Evolutionary conservation across 2,113 vertebrate species (phyloP), one percentile per base, ranked within the genome.

Genomic region (Prietella phreatophila): DNA sequence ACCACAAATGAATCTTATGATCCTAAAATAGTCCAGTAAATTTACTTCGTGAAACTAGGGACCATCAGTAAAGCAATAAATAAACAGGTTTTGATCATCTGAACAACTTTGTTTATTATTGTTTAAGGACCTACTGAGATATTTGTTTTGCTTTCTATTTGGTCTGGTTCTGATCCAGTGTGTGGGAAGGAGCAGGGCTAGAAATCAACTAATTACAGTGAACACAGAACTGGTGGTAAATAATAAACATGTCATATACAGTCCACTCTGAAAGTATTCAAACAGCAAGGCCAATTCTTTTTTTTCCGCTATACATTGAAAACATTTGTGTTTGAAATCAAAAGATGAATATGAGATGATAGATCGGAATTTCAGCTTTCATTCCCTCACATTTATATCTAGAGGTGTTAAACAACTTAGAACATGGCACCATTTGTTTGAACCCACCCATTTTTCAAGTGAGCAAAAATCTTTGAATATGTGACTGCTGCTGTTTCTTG

Each of bases 71-170:
- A 84, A 47, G 5, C 84, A 42, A 50, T 3, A 79, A n/a, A 33
- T 85, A 42, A 86, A 86, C 73, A 76, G 25, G 5, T 75, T 85
- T 39, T 85, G 33, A 6, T n/a, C 8, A 56, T n/a, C 42, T 56
- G 25, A 85, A 60, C 1, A 42, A 39, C 27, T 85, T 75, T 60
- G 55, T 86, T 86, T 42, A 76, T 76, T 76, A 85, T 6, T 58
- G 47, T 76, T 75, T 15, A 39, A 42, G 30, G 36, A 6, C 82
- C 8, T 53, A 69, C n/a, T 50, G n/a, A 56, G 53, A 84, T 15
- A 1, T 67, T 61, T 61, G 53, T 0, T 56, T 60, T 75, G 69
- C 22, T 55, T 80, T 76, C 14, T 79, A 17, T 79, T 79, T 11
- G n/a, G 27, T 30, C 5, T 33, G 50, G 55, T n/a, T n/a, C n/a